These are phyloP conservation scores for Pristionchus fissidentatus DNA, from an alignment of 2,888 invertebrate genomes.

Conservation along the genomic window DNA sequence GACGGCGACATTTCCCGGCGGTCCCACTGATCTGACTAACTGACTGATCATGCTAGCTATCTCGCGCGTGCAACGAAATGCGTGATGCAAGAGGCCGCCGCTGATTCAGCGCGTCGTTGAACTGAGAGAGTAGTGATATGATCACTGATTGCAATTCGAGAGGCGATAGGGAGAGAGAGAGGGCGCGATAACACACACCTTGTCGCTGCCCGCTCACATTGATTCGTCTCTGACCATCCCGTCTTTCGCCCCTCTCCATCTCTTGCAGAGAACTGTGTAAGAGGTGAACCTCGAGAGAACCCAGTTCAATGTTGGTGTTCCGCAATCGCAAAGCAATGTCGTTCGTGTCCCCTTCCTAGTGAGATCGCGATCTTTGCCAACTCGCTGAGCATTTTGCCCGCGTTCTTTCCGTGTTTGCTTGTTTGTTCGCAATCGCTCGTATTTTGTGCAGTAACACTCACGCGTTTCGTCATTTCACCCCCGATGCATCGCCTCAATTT, in stretches of 20 bases:
- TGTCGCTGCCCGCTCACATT: not conserved
- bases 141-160: not conserved
- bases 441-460: no score
- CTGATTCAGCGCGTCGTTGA: constrained; percentile 28
- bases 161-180: no score
- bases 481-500: no score
- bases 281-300: no score
- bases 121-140: not conserved
- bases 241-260: not conserved
- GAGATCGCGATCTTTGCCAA: no score
- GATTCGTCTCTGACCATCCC: not conserved
- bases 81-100: not conserved
- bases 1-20: not conserved
- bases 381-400: no score
- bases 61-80: not conserved
- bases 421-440: no score
- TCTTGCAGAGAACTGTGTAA: not conserved
- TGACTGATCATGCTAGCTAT: not conserved
- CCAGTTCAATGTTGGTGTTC: no score
- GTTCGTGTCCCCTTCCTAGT: no score
- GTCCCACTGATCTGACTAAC: not conserved
- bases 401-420: no score
- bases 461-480: no score
- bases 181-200: not conserved
- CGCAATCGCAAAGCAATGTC: no score